Evolutionary conservation across 2,888 invertebrate species (phyloP).

Genomic region (Heteromurus nitidus): DNA sequence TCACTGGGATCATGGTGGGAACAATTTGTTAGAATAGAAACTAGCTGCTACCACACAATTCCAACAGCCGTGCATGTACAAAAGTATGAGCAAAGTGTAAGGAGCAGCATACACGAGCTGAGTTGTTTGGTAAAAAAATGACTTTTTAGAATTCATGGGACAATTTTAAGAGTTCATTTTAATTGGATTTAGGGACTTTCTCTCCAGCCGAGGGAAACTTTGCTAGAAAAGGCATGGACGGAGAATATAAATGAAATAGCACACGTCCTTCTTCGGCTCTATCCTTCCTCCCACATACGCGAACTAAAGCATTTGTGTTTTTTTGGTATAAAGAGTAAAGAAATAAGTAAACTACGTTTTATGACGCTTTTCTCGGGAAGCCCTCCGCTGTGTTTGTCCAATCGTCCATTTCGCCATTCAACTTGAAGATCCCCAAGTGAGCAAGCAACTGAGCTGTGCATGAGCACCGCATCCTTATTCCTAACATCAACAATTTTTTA

Average conservation of each 20-base stretch:
- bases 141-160: conserved; percentile 14
- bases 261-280: not conserved
- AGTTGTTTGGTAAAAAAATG: not conserved
- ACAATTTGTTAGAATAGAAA: conserved; percentile 22
- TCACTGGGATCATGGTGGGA: not conserved
- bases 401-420: too few relatives aligned
- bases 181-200: conserved; percentile 16
- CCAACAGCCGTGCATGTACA: not conserved
- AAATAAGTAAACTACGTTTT: too few relatives aligned
- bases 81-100: too few relatives aligned
- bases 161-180: conserved; percentile 10
- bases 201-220: not conserved
- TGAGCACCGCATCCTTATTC: not conserved
- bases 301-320: too few relatives aligned
- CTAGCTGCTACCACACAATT: not conserved
- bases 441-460: not conserved
- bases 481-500: not conserved
- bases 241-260: not conserved
- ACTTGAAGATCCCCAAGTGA: not conserved
- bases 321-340: too few relatives aligned
- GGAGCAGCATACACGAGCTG: too few relatives aligned
- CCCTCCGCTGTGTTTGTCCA: too few relatives aligned
- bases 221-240: not conserved
- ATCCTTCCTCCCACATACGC: too few relatives aligned
- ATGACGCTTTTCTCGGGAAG: conserved; percentile 1